Percentiles rank a stretch among this genome's conserved stretches.
phyloP scores from a whole-genome alignment of 2,888 invertebrate species.

The Chorisops tibialis region DNA sequence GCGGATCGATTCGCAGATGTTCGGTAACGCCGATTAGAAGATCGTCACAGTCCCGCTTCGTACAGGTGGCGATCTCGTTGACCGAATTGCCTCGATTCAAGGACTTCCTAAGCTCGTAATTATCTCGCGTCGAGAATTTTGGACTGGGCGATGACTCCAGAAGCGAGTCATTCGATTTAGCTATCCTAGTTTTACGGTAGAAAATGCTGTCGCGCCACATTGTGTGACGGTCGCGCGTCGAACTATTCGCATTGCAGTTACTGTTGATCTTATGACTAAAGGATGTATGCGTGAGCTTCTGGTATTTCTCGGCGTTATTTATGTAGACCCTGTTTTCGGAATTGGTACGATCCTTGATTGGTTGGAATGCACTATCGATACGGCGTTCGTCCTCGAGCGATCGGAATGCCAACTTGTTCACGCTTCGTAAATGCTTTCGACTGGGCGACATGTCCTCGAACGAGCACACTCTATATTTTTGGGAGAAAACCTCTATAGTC shows the following conservation, averaged over 20 bases:
- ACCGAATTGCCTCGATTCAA: conserved; percentile 43
- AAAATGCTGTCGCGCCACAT: conserved; percentile 52
- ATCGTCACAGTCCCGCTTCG: conserved; percentile 24
- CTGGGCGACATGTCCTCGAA: conserved; percentile 52
- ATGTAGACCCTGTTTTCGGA: conserved; percentile 49
- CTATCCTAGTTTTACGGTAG: conserved; percentile 51
- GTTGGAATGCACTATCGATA: conserved; percentile 51
- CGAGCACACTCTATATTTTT: conserved; percentile 52
- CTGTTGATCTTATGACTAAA: conserved; percentile 40
- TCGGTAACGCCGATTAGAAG: conserved; percentile 16
- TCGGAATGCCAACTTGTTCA: conserved; percentile 49
- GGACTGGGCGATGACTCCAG: conserved; percentile 47
- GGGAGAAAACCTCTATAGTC: conserved; percentile 52
- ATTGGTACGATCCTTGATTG: conserved; percentile 49
- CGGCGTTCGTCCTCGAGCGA: conserved; percentile 52
- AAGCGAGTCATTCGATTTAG: conserved; percentile 51
- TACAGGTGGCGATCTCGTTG: conserved; percentile 38
- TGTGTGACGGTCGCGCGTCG: conserved; percentile 41
- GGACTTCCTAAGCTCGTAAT: conserved; percentile 44
- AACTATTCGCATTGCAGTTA: not conserved
- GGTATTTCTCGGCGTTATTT: conserved; percentile 49
- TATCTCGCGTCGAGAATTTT: conserved; percentile 44
- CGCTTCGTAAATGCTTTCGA: conserved; percentile 46
- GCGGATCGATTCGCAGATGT: conserved; percentile 27
- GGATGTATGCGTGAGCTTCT: conserved; percentile 50